These are phyloP conservation scores for Microchrysa polita DNA, from an alignment of 2,888 invertebrate genomes.

Conservation along the genomic window DNA sequence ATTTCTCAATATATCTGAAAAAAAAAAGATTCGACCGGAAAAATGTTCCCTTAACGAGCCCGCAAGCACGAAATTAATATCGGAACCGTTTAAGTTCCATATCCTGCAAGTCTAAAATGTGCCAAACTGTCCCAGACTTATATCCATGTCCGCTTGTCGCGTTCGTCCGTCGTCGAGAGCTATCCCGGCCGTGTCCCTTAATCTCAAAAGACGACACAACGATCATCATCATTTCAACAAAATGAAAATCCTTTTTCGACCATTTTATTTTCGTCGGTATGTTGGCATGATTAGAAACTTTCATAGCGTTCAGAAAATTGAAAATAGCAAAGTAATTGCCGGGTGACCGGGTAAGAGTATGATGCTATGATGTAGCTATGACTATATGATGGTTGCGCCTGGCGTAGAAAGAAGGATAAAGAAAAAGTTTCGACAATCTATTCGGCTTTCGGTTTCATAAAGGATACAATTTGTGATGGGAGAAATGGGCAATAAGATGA, in stretches of 20 bases:
- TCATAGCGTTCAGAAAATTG: constrained; percentile 21
- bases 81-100: constrained; percentile 14
- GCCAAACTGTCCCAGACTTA: no score
- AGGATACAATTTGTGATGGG: neutral
- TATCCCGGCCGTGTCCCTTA: neutral
- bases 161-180: neutral
- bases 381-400: neutral
- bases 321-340: constrained; percentile 18
- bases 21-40: neutral
- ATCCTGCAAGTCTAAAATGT: neutral
- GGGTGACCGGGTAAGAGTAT: neutral
- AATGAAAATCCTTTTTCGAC: constrained; percentile 37
- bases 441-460: neutral
- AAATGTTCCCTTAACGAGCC: constrained; percentile 29
- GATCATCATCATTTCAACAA: constrained; percentile 28
- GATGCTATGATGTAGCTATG: no score
- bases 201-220: neutral
- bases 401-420: neutral
- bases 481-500: neutral
- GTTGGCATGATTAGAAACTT: constrained; percentile 34
- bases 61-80: constrained; percentile 32
- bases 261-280: constrained; percentile 34
- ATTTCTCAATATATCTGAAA: no score
- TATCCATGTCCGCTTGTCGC: no score
- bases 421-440: neutral